These are phyloP conservation scores for Neogobius melanostomus DNA, from an alignment of 2,113 vertebrate species.

Conservation along the genomic window DNA sequence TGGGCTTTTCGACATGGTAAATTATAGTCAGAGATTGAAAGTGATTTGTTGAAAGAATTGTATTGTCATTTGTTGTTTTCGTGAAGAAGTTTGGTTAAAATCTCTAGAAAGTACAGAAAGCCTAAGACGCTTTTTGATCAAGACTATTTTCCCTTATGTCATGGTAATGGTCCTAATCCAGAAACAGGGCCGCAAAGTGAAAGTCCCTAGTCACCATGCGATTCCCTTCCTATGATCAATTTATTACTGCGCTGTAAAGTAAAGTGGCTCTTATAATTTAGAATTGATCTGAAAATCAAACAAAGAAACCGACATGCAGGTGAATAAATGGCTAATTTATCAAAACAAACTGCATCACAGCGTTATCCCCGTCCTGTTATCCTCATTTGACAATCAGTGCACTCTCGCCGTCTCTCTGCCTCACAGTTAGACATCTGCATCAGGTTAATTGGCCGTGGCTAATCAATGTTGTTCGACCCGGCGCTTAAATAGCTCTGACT, in stretches of 20 bases:
- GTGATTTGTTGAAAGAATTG: not conserved
- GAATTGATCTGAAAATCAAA: too few species aligned
- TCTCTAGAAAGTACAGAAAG: too few species aligned
- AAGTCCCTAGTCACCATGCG: too few species aligned
- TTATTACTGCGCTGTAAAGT: too few species aligned
- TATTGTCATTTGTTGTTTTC: not conserved
- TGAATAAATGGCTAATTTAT: not conserved
- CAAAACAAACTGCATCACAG: not conserved
- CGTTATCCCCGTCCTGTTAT: not conserved
- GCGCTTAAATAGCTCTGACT: conserved; percentile 18
- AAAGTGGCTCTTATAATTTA: too few species aligned
- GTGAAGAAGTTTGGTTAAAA: too few species aligned
- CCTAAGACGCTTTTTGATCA: too few species aligned
- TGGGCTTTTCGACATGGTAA: not conserved
- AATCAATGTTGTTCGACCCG: conserved; percentile 35
- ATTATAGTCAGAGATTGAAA: not conserved
- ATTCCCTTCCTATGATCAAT: too few species aligned
- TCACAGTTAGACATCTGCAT: not conserved
- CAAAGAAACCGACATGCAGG: too few species aligned
- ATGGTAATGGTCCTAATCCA: too few species aligned
- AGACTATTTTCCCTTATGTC: too few species aligned
- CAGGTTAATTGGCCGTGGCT: conserved; percentile 32
- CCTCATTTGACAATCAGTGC: not conserved
- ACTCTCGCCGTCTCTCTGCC: not conserved
- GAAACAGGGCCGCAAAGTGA: too few species aligned